These are phyloP conservation scores for Gasteruption jaculator DNA, from an alignment of 2,888 invertebrate species.

Conservation along the genomic window DNA sequence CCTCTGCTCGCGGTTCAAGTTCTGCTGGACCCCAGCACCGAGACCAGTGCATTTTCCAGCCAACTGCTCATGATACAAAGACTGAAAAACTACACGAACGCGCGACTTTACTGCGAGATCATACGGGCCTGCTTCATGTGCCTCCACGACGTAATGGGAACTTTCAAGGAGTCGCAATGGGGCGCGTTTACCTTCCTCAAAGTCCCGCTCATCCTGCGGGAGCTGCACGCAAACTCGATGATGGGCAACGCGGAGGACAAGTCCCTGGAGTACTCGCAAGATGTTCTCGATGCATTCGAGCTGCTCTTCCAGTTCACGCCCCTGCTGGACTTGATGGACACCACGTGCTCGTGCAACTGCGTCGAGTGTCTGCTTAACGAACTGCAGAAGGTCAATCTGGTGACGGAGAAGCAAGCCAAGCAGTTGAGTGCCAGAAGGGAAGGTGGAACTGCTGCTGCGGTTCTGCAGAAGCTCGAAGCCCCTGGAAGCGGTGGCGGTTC, in stretches of 20 bases:
- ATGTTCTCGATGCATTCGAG: slow-evolving; percentile 80
- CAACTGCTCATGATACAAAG: slow-evolving; percentile 81
- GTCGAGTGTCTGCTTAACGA: slow-evolving; percentile 80
- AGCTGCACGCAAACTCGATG: slow-evolving; percentile 62
- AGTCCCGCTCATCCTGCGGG: slow-evolving; percentile 75
- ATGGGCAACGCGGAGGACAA: slow-evolving; percentile 53
- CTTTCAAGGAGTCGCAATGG: slow-evolving; percentile 85
- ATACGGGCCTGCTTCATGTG: slow-evolving; percentile 86
- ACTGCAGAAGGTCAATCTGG: slow-evolving; percentile 71
- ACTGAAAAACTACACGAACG: slow-evolving; percentile 75
- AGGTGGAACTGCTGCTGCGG: slow-evolving; percentile 58
- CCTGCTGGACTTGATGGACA: slow-evolving; percentile 83
- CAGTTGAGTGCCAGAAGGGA: slow-evolving; percentile 65
- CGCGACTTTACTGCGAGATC: slow-evolving; percentile 82
- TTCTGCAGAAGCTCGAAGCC: slow-evolving; percentile 67
- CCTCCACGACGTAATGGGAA: slow-evolving; percentile 80
- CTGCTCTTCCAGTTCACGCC: slow-evolving; percentile 80
- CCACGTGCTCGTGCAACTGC: slow-evolving; percentile 84
- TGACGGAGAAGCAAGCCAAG: slow-evolving; percentile 73
- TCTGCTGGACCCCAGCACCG: slow-evolving; percentile 77
- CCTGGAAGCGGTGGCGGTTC: slow-evolving; percentile 59
- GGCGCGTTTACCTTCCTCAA: slow-evolving; percentile 92
- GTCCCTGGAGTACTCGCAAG: slow-evolving; percentile 66
- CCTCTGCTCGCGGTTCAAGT: slow-evolving; percentile 82
- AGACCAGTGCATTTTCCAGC: slow-evolving; percentile 74